A percentile compares a stretch with the other conserved stretches of the same genome.
These are phyloP conservation scores for Mesitornis unicolor DNA, from an alignment of 2,113 vertebrate genomes.

Conservation along the genomic window DNA sequence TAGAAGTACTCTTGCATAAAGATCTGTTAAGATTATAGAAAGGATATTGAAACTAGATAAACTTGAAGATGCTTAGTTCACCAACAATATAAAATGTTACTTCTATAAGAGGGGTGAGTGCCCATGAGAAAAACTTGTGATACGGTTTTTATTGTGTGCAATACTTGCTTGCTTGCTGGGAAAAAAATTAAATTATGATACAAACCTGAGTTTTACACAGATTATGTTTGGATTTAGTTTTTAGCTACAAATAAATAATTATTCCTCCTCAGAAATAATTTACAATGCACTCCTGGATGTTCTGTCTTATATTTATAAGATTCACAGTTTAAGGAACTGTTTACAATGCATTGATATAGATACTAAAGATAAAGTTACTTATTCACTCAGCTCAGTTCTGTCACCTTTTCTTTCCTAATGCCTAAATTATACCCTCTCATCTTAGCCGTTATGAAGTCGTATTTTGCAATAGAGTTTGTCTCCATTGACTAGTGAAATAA, in stretches of 20 bases:
- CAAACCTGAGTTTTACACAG: not conserved
- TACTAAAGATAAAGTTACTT: not conserved
- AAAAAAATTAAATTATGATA: not conserved
- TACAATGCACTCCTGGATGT: not conserved
- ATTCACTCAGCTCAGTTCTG: not conserved
- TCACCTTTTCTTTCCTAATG: not conserved
- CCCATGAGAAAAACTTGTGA: not conserved
- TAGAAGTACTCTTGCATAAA: not conserved
- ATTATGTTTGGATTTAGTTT: not conserved
- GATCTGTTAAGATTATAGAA: not conserved
- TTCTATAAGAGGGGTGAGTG: not conserved
- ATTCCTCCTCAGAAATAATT: not conserved
- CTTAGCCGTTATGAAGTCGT: not conserved
- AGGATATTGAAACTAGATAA: not conserved
- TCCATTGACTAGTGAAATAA: not conserved
- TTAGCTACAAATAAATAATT: not conserved
- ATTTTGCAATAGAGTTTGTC: not conserved
- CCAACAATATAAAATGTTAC: not conserved
- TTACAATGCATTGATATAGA: not conserved
- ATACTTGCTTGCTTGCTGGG: not conserved
- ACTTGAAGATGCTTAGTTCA: not conserved
- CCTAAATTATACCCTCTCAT: not conserved
- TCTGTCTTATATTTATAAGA: not conserved
- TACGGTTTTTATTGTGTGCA: not conserved
- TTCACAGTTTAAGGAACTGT: not conserved